A percentile compares a stretch with the other conserved stretches of the same genome.
These are phyloP conservation scores for Vulpes lagopus DNA, from an alignment of 2,113 vertebrate genomes.

Conservation along the genomic window DNA sequence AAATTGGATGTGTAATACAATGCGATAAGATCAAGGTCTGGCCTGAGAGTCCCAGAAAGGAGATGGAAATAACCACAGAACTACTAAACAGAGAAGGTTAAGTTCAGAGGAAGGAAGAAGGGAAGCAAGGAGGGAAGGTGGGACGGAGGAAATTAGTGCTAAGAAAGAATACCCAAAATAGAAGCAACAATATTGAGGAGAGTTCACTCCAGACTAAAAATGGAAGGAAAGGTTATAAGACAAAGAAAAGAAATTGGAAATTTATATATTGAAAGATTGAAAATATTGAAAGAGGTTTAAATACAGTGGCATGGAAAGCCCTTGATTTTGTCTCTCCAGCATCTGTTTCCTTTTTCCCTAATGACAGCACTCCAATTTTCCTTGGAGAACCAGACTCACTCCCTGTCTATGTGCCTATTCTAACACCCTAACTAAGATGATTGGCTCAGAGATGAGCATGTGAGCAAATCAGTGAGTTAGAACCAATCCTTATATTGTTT, in stretches of 20 bases:
- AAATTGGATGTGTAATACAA: not conserved
- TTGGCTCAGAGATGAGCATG: not conserved
- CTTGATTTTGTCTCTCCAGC: not conserved
- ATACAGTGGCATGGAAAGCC: not conserved
- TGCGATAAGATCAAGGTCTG: not conserved
- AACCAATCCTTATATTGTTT: not conserved
- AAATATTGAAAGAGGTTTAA: constrained; percentile 17
- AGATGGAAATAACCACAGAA: not conserved
- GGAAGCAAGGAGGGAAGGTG: not conserved
- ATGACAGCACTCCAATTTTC: not conserved
- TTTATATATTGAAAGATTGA: not conserved
- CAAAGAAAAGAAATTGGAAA: not conserved
- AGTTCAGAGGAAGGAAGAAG: not conserved
- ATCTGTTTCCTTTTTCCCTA: not conserved
- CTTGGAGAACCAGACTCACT: not conserved
- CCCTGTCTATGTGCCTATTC: not conserved
- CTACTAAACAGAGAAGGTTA: not conserved
- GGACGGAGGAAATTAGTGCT: not conserved
- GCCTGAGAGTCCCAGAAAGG: not conserved
- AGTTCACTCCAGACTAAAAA: not conserved
- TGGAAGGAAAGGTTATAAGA: not conserved
- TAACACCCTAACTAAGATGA: not conserved
- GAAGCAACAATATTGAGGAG: not conserved
- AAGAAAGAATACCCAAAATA: constrained; percentile 10
- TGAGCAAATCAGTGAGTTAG: not conserved